Evolutionary conservation across 2,888 invertebrate species (phyloP).

Genomic region (Asteroscopus sphinx): DNA sequence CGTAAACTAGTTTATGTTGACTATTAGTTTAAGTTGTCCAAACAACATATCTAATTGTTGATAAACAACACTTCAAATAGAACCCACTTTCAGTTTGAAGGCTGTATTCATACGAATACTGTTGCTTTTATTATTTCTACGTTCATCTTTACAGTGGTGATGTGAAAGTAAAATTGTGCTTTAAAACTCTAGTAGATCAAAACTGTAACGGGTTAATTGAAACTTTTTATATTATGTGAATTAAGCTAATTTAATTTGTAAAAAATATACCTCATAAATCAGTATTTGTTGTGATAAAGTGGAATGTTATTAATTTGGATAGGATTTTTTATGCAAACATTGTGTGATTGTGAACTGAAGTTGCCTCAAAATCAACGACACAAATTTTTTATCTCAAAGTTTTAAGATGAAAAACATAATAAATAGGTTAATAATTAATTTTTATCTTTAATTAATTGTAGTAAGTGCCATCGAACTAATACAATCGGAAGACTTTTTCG

Average conservation of each 20-base stretch:
- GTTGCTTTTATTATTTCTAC: conserved; percentile 46
- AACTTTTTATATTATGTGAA: neutral
- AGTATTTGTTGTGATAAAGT: neutral
- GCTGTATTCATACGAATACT: conserved; percentile 23
- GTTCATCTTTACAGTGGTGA: conserved; percentile 22
- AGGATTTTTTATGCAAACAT: neutral
- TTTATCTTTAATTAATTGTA: no score
- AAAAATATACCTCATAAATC: neutral
- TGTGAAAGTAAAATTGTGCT: conserved; percentile 13
- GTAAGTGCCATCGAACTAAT: no score
- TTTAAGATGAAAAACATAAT: no score
- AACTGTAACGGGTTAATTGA: neutral
- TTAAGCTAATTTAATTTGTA: neutral
- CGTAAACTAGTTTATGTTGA: conserved; percentile 50
- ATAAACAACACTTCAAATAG: conserved; percentile 65
- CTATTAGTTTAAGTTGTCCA: conserved; percentile 44
- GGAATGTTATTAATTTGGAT: neutral
- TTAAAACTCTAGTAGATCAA: neutral
- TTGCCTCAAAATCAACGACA: neutral
- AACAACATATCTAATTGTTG: conserved; percentile 52
- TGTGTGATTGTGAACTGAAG: neutral
- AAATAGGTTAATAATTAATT: no score
- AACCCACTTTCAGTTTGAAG: conserved; percentile 59
- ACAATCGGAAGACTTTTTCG: no score
- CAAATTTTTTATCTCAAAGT: no score